phyloP scores from a whole-genome alignment of 2,113 vertebrate species.

The Melanotaenia duboulayi region DNA sequence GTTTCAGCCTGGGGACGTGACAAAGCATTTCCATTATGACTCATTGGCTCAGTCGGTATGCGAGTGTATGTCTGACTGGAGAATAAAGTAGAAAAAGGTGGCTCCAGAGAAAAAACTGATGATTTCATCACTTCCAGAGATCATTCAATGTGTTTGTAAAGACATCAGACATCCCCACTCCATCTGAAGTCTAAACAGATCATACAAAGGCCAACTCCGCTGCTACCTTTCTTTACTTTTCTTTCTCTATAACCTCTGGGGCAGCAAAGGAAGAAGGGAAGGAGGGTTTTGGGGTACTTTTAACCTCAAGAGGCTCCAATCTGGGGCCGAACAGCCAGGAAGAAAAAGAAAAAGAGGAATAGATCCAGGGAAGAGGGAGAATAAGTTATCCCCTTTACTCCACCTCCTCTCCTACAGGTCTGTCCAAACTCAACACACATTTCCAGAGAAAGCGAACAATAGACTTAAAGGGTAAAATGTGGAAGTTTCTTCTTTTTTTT shows the following conservation, averaged over 20 bases:
- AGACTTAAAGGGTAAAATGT: constrained; percentile 20
- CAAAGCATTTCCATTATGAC: constrained; percentile 75
- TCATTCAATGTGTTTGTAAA: background rate
- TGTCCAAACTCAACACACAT: constrained; percentile 83
- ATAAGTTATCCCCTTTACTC: constrained; percentile 46
- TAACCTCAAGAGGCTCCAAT: constrained; percentile 45
- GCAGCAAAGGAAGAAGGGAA: constrained; percentile 5
- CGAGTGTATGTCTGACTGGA: constrained; percentile 22
- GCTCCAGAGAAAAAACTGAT: constrained; percentile 17
- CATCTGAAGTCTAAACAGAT: background rate
- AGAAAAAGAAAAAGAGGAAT: constrained; percentile 1
- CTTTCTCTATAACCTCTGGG: constrained; percentile 42
- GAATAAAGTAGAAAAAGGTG: constrained; percentile 24
- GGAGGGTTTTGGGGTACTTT: constrained; percentile 45
- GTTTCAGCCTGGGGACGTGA: constrained; percentile 64
- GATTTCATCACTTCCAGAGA: constrained; percentile 28
- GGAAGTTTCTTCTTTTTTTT: too few species aligned
- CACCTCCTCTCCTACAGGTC: constrained; percentile 57
- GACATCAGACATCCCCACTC: background rate
- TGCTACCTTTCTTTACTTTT: constrained; percentile 43
- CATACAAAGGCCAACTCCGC: background rate
- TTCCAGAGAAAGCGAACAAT: constrained; percentile 75
- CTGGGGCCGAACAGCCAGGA: constrained; percentile 27
- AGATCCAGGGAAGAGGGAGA: constrained; percentile 27
- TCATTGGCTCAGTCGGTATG: constrained; percentile 49